Evolutionary conservation across 2,113 vertebrate species (phyloP), one percentile per base, ranked within the genome.

Genomic region (Seriola rivoliana): DNA sequence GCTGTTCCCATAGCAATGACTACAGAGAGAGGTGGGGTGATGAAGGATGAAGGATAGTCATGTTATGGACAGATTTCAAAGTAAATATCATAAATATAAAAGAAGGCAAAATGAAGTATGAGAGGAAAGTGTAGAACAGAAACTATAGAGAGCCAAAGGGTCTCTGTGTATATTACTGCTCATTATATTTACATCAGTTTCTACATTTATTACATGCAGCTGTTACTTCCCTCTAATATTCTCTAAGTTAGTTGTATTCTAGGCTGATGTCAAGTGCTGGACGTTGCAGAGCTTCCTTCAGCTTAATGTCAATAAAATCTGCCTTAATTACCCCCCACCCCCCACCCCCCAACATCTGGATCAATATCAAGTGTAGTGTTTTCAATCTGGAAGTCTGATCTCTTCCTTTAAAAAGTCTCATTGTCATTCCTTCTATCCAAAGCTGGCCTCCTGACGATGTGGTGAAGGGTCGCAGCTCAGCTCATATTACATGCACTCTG

Each of bases 1-100:
- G 96, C 75, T 97, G 96, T 19, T 99, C 98, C 97, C 97, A 98
- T 4, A 98, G 93, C 9, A 97, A 91, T 0, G 96, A 95, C 97
- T 97, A 78, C 9, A 69, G n/a, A 63, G 36, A 55, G 23, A 55
- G 13, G 0, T 9, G 57, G 13, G 4, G 17, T 19, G 46, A 46
- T 21, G 9, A 29, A 29, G 70, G 32, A 71, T 7, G n/a, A 14
- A 81, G 44, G 3, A 21, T 1, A 32, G 8, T 50, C 3, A 60
- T 23, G 13, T 48, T 16, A 16, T 10, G 65, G 4, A 75, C 11
- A 19, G 11, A 25, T 52, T 46, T 68, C 11, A 21, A 42, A 16
- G 12, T 16, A 5, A 34, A 46, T 12, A 57, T 68, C 12, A 50
- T 4, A n/a, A 42, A 40, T 4, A 62, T 52, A 36, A 67, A 66